phyloP scores from a whole-genome alignment of 2,888 invertebrate genomes.

The Mellilla xanthometata region DNA sequence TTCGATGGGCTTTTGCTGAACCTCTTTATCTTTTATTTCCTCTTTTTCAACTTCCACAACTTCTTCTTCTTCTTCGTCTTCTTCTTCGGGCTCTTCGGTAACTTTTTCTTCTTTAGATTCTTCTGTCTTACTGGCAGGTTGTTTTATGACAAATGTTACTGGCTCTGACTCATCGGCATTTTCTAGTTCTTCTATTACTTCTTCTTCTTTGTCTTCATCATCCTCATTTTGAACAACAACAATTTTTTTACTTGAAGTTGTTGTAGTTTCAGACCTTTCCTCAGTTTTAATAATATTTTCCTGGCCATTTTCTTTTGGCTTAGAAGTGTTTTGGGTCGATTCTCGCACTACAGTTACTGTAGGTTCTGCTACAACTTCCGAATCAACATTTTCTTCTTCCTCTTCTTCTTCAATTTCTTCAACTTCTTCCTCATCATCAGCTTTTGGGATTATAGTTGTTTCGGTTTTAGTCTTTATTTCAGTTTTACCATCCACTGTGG shows the following conservation, averaged over 20 bases:
- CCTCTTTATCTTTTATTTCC: slow-evolving; percentile 20
- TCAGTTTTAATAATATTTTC: slow-evolving; percentile 52
- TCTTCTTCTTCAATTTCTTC: slow-evolving; percentile 54
- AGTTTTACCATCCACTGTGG: slow-evolving; percentile 69
- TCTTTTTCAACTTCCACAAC: slow-evolving; percentile 19
- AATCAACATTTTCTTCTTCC: slow-evolving; percentile 44
- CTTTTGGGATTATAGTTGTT: slow-evolving; percentile 66
- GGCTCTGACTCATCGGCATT: slow-evolving; percentile 40
- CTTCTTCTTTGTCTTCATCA: slow-evolving; percentile 46
- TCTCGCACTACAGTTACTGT: slow-evolving; percentile 31
- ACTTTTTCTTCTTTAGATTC: slow-evolving; percentile 21
- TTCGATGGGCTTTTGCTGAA: slow-evolving; percentile 4
- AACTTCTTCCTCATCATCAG: slow-evolving; percentile 55
- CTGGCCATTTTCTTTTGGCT: slow-evolving; percentile 44
- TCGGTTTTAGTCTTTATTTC: slow-evolving; percentile 71
- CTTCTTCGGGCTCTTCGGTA: slow-evolving; percentile 13
- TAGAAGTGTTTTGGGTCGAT: slow-evolving; percentile 26
- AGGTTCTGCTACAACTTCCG: slow-evolving; percentile 33
- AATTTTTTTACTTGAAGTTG: slow-evolving; percentile 59
- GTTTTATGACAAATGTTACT: slow-evolving; percentile 40
- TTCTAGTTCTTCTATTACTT: slow-evolving; percentile 43
- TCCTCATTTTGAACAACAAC: slow-evolving; percentile 53
- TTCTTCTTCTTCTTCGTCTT: slow-evolving; percentile 20
- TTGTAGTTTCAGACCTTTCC: slow-evolving; percentile 59
- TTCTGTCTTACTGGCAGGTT: slow-evolving; percentile 27